phyloP scores from a whole-genome alignment of 2,797 vertebrate genomes.

The Coracias cyanogaster region DNA sequence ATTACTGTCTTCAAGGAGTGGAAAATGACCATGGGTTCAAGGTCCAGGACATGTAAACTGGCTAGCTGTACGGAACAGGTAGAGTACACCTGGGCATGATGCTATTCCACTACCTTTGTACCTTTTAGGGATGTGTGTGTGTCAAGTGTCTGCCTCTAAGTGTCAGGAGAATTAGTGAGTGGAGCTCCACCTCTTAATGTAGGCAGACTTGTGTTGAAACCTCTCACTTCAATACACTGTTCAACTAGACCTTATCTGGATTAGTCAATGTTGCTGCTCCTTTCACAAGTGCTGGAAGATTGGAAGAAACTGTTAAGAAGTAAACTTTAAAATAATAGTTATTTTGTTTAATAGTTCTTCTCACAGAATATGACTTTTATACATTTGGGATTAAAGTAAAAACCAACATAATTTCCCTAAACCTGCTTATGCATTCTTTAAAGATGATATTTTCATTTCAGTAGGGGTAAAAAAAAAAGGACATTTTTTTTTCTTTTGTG shows the following conservation, averaged over 20 bases:
- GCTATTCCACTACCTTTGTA: neutral
- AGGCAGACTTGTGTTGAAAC: neutral
- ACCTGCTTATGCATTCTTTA: neutral
- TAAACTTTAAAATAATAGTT: neutral
- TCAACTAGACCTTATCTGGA: neutral
- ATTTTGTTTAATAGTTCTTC: neutral
- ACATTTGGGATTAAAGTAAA: neutral
- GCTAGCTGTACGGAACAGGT: neutral
- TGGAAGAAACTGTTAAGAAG: neutral
- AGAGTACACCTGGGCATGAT: neutral
- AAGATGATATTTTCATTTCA: neutral
- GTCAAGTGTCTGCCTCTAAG: neutral
- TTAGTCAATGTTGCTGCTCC: neutral
- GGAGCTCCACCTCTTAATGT: neutral
- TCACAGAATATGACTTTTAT: neutral
- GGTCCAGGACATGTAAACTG: neutral
- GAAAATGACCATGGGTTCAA: neutral
- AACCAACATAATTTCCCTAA: neutral
- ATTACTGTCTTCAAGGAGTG: neutral
- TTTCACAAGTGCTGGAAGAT: neutral
- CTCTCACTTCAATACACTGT: neutral
- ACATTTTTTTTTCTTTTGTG: neutral
- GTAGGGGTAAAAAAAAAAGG: fast-evolving
- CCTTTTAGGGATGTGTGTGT: neutral
- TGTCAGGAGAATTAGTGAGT: neutral